Evolutionary conservation across 2,113 vertebrate genomes (phyloP).

Genomic region (Platysternon megacephalum): DNA sequence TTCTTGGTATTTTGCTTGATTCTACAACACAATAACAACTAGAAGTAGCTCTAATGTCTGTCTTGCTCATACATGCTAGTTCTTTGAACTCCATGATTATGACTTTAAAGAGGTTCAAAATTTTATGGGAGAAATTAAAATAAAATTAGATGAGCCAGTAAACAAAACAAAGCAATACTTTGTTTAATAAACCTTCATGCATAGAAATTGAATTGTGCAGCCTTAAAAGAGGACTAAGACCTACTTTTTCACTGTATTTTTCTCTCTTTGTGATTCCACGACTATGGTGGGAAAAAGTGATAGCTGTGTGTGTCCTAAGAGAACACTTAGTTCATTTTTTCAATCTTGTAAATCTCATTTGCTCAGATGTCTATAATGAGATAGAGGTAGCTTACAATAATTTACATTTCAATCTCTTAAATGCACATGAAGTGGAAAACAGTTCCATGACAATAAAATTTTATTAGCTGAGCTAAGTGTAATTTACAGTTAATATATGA

Average conservation of each 20-base stretch:
- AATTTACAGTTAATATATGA: conserved; percentile 70
- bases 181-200: neutral
- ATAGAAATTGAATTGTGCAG: neutral
- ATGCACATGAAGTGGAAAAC: conserved; percentile 65
- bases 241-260: neutral
- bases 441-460: conserved; percentile 64
- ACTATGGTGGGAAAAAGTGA: neutral
- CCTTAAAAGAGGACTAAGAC: neutral
- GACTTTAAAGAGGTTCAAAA: neutral
- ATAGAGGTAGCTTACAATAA: conserved; percentile 58
- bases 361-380: conserved; percentile 41
- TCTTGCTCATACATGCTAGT: neutral
- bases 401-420: conserved; percentile 71
- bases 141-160: neutral
- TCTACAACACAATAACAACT: neutral
- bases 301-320: conserved; percentile 1
- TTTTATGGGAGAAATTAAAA: neutral
- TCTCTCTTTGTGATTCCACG: conserved; percentile 9
- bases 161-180: neutral
- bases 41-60: neutral
- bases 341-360: conserved; percentile 63
- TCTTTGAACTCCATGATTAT: neutral
- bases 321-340: conserved; percentile 45
- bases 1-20: neutral
- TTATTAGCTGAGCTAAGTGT: conserved; percentile 66